Conservation (phyloP, 2,113 vertebrate species). For the Serinus canaria region DNA sequence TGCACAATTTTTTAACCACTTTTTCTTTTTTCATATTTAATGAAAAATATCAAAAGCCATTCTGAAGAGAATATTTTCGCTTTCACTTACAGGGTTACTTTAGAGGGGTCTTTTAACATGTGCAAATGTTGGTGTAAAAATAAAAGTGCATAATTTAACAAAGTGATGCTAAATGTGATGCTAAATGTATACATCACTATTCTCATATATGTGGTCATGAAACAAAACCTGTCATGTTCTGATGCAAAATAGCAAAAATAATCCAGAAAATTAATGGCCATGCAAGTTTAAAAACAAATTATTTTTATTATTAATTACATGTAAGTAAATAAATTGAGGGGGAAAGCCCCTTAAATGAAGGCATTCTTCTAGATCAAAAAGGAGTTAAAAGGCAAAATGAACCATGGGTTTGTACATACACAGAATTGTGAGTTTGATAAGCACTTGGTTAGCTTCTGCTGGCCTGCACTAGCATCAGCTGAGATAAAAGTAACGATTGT, state of each 20-base stretch:
- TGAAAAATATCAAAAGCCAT: not conserved
- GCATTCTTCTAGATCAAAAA: not conserved
- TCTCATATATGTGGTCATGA: not conserved
- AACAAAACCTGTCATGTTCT: not conserved
- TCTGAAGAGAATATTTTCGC: not conserved
- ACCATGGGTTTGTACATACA: not conserved
- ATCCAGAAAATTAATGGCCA: not conserved
- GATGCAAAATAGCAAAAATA: not conserved
- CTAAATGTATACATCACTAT: not conserved
- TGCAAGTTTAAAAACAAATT: not conserved
- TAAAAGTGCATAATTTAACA: not conserved
- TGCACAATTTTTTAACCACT: not conserved
- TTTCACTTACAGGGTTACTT: not conserved
- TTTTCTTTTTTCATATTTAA: not conserved
- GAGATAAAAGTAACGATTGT: not conserved
- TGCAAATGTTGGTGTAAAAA: not conserved
- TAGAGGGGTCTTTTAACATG: not conserved
- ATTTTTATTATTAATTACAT: not conserved
- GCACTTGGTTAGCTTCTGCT: not conserved
- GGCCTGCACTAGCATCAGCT: not conserved
- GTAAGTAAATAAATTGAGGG: not conserved
- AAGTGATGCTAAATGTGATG: not conserved
- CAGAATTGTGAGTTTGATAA: not conserved
- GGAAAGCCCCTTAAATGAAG: not conserved
- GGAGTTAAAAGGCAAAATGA: conserved; percentile 8